phyloP scores from a whole-genome alignment of 2,888 invertebrate genomes.

The Ommatoiulus sabulosus region DNA sequence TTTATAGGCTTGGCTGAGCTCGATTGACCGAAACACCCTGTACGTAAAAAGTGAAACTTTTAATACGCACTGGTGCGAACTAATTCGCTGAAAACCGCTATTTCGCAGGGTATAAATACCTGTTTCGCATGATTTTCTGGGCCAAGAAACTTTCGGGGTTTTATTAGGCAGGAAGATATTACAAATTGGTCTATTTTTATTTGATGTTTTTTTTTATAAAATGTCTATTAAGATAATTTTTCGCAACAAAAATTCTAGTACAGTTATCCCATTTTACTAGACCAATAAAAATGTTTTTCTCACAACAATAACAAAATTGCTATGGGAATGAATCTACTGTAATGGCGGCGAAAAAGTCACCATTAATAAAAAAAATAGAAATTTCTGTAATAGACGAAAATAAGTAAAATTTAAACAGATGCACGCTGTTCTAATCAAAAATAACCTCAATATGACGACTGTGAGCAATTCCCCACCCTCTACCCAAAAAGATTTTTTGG shows the following conservation, averaged over 20 bases:
- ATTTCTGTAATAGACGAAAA: not conserved
- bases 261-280: not conserved
- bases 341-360: not conserved
- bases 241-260: not conserved
- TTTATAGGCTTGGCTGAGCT: not conserved
- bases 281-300: not conserved
- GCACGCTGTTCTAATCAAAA: conserved; percentile 36
- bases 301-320: not conserved
- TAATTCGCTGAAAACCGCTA: not conserved
- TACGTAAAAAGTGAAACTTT: conserved; percentile 5
- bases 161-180: conserved; percentile 24
- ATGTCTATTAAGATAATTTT: not conserved
- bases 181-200: conserved; percentile 15
- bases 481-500: not conserved
- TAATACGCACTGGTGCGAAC: not conserved
- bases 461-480: not conserved
- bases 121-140: conserved; percentile 33
- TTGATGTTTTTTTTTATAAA: not conserved
- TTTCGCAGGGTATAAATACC: not conserved
- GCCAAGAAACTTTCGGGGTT: not conserved
- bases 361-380: not conserved
- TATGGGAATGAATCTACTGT: not conserved
- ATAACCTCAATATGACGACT: conserved; percentile 11
- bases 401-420: not conserved
- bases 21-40: not conserved